phyloP scores from a whole-genome alignment of 2,113 vertebrate genomes.

The Microcebus lehilahytsara region DNA sequence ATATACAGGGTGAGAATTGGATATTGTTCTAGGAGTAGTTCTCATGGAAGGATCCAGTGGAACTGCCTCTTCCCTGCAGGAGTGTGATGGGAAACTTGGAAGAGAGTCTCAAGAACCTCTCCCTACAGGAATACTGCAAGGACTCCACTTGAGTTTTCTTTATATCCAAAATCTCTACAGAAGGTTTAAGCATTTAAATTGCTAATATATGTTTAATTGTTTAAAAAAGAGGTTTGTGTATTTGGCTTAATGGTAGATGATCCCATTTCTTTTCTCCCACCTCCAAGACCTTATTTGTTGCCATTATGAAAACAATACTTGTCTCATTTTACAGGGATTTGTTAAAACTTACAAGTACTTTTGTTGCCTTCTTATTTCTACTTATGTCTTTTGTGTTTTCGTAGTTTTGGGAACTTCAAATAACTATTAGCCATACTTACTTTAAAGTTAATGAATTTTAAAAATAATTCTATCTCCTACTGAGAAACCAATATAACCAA shows the following conservation, averaged over 20 bases:
- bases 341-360: neutral
- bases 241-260: neutral
- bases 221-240: neutral
- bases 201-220: neutral
- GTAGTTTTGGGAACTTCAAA: neutral
- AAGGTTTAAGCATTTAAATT: neutral
- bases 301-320: neutral
- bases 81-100: neutral
- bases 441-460: neutral
- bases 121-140: neutral
- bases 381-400: neutral
- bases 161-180: neutral
- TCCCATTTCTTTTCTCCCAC: neutral
- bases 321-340: neutral
- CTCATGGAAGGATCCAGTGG: neutral
- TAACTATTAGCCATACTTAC: neutral
- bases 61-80: neutral
- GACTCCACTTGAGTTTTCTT: neutral
- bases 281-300: neutral
- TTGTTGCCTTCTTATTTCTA: neutral
- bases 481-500: neutral
- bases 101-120: neutral
- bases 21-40: neutral
- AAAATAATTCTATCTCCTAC: neutral
- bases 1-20: neutral